These are phyloP conservation scores for Leptopilina syphax DNA, from an alignment of 2,888 invertebrate species.

Conservation along the genomic window DNA sequence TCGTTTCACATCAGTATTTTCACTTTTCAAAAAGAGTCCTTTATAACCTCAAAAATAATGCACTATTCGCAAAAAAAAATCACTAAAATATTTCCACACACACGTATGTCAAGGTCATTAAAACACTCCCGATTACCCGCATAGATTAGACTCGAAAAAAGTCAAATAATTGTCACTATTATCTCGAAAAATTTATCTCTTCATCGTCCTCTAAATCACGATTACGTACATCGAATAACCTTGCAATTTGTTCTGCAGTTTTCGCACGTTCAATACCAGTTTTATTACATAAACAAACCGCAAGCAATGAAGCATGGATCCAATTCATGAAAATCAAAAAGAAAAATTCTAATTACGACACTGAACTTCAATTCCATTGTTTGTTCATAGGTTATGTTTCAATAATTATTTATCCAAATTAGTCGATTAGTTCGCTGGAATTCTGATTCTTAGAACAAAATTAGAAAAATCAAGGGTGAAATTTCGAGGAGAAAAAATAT, in stretches of 20 bases:
- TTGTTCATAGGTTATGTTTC: too few relatives aligned
- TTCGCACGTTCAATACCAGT: conserved; percentile 6
- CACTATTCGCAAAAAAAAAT: background rate
- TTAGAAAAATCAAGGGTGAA: too few relatives aligned
- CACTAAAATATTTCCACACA: too few relatives aligned
- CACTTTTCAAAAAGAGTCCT: background rate
- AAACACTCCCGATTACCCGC: background rate
- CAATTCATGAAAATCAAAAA: conserved; percentile 5
- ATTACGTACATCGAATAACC: conserved; percentile 10
- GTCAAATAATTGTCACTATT: background rate
- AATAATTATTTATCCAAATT: too few relatives aligned
- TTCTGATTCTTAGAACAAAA: too few relatives aligned
- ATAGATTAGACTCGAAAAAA: background rate
- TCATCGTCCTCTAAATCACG: conserved; percentile 30
- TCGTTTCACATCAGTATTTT: background rate
- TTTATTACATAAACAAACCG: conserved; percentile 9
- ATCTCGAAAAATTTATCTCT: background rate
- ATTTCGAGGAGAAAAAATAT: too few relatives aligned
- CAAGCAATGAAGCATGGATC: background rate
- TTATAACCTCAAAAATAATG: too few relatives aligned
- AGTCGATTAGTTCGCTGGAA: too few relatives aligned
- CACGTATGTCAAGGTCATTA: too few relatives aligned
- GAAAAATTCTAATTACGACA: background rate
- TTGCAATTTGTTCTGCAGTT: conserved; percentile 28
- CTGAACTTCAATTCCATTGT: background rate